Evolutionary conservation across 2,113 vertebrate genomes (phyloP).

Genomic region (Limnothrissa miodon): DNA sequence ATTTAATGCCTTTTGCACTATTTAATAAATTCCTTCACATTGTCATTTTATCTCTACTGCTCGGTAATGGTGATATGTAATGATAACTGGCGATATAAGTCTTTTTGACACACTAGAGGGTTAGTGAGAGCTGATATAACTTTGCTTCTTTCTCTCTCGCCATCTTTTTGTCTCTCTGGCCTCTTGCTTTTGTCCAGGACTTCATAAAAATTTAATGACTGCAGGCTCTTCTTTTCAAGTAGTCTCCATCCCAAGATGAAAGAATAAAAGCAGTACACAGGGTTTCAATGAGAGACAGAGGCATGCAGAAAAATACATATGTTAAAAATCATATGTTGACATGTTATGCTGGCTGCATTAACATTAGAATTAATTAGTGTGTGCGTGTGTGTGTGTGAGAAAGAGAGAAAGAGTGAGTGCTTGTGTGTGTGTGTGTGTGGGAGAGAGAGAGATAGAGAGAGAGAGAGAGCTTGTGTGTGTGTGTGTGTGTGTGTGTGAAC

Average conservation of each 20-base stretch:
- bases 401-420: no score
- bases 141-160: neutral
- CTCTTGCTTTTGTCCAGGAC: slow-evolving; percentile 23
- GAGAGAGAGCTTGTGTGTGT: no score
- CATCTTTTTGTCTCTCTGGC: neutral
- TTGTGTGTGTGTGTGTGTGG: neutral
- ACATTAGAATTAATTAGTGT: neutral
- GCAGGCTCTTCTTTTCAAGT: neutral
- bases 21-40: neutral
- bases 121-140: neutral
- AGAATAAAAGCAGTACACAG: neutral
- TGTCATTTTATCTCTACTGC: neutral
- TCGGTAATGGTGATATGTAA: no score
- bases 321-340: slow-evolving; percentile 7
- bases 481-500: neutral
- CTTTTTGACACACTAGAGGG: slow-evolving; percentile 16
- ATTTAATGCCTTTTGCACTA: neutral
- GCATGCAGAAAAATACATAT: neutral
- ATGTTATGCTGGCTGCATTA: neutral
- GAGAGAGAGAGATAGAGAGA: no score
- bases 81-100: slow-evolving; percentile 16
- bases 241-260: neutral
- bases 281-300: slow-evolving; percentile 14
- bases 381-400: neutral
- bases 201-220: slow-evolving; percentile 42